phyloP scores from a whole-genome alignment of 1,140 invertebrate species.

The Temnothorax curvispinosus region DNA sequence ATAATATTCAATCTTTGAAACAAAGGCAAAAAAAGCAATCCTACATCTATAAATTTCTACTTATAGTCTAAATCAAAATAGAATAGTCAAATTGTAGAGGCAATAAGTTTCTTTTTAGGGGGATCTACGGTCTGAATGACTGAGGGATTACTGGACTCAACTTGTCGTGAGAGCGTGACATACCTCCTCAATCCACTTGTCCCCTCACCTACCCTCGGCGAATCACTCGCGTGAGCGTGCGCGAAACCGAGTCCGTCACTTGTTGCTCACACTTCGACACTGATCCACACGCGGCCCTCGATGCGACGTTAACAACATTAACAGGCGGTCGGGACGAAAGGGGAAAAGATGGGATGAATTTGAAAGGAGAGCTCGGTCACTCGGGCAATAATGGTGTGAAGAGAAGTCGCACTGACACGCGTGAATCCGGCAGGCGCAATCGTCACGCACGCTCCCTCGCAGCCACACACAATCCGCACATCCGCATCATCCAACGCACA shows the following conservation, averaged over 20 bases:
- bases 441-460: constrained; percentile 49
- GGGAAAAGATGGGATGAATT: neutral
- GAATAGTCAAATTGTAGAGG: neutral
- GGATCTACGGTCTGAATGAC: neutral
- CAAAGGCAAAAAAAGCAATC: neutral
- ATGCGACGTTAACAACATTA: neutral
- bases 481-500: constrained; percentile 34
- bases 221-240: constrained; percentile 43
- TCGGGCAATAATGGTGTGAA: neutral
- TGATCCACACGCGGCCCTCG: constrained; percentile 51
- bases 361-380: neutral
- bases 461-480: constrained; percentile 37
- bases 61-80: neutral
- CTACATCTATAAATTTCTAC: neutral
- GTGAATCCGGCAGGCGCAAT: neutral
- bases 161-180: constrained; percentile 34
- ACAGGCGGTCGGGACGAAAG: neutral
- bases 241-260: constrained; percentile 47
- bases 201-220: constrained; percentile 33
- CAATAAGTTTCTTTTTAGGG: neutral
- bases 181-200: constrained; percentile 50
- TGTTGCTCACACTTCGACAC: constrained; percentile 56
- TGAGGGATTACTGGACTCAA: neutral
- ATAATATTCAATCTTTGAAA: neutral
- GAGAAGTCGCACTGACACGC: constrained; percentile 43